Evolutionary conservation across 2,888 invertebrate species (phyloP), one percentile per base, ranked within the genome.

Genomic region (Drosophila birchii): DNA sequence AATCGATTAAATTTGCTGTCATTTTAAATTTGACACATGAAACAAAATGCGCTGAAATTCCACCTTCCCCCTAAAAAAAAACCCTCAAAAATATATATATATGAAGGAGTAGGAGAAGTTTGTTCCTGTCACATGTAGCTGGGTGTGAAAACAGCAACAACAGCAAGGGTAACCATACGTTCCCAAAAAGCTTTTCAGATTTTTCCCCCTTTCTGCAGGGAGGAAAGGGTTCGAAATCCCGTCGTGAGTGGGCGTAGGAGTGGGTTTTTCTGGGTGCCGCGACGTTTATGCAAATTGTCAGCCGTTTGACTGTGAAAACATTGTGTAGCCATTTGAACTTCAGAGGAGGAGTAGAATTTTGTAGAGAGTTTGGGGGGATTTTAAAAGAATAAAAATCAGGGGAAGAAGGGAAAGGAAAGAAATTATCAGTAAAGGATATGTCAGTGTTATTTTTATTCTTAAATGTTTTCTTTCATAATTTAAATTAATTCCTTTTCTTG

Each of bases 1-100:
- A 88, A 91, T 91, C 90, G 91, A 91, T 91, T 89, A 91, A 88
- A 90, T 81, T 83, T 80, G 79, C 91, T 91, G 91, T 90, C 90
- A 89, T 88, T 88, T 88, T 83, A 86, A 80, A 89, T 90, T 91
- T 91, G 88, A 90, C 86, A 91, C 86, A 80, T 86, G 85, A 81
- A 81, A 78, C 82, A 81, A 78, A 82, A 85, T 78, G 77, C 61
- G 75, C 60, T 59, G 56, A 72, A 70, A 69, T 60, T 43, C 34
- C 36, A 12, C 58, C 11, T 29, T 44, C 36, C 26, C 49, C 34
- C 20, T n/a, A 20, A 9, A 18, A 29, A 26, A 16, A 45, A 16
- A 45, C n/a, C 26, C 51, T 44, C 39, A 20, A 43, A 18, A 67
- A 56, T 32, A 60, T 26, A 55, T 38, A 53, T 41, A 18, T 32